phyloP scores from a whole-genome alignment of 2,888 invertebrate species.

The Apodemia hepburni region DNA sequence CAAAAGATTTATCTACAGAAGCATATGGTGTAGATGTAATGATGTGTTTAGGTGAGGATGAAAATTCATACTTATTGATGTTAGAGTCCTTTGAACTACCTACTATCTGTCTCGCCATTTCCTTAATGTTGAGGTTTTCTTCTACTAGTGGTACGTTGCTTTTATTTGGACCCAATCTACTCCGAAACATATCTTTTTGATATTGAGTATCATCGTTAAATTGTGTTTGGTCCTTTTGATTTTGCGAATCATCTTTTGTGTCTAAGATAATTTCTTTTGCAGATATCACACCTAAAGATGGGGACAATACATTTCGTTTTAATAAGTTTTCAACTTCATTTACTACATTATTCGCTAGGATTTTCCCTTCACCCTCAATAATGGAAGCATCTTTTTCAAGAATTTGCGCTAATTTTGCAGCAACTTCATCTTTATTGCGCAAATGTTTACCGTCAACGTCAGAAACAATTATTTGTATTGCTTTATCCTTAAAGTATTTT shows the following conservation, averaged over 20 bases:
- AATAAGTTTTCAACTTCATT: background rate
- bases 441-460: background rate
- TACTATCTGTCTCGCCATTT: background rate
- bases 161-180: background rate
- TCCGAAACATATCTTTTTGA: background rate
- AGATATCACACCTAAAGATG: background rate
- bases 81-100: background rate
- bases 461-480: background rate
- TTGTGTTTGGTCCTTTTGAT: background rate
- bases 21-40: constrained; percentile 1
- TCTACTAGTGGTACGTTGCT: background rate
- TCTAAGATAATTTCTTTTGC: background rate
- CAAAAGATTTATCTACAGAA: background rate
- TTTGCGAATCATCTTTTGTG: background rate
- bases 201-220: background rate
- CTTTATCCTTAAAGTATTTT: background rate
- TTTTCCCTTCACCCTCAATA: background rate
- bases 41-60: background rate
- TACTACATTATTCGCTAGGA: background rate
- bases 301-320: background rate
- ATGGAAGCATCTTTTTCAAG: background rate
- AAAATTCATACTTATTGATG: background rate
- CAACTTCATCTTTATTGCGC: background rate
- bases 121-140: background rate
- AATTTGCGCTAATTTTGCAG: background rate